Base-by-base conservation (phyloP, 2,888 invertebrate species). In the Cerastis rubricosa region DNA sequence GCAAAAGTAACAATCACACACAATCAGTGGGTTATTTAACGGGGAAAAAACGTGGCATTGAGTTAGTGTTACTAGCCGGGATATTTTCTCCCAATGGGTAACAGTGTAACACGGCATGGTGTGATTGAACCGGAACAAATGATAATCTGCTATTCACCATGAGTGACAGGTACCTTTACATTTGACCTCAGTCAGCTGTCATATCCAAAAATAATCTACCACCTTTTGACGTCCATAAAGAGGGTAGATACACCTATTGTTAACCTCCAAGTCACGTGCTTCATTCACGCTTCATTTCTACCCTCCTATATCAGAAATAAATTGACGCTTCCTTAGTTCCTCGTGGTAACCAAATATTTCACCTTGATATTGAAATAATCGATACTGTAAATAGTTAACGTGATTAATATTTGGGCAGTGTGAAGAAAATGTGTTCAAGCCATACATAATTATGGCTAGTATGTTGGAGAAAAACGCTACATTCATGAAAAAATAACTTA, bases 321-420 rank as follows among this genome's bases (percentile, higher is more conserved):
- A 72, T 70, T 64, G 54, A 71, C 22, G 64, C 47, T 65, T 80
- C 63, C 22, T 51, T 72, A 59, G 66, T 66, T 57, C 29, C 47
- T 40, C n/a, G 0, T 63, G 7, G 29, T 63, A 11, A n/a, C 49
- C n/a, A 64, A 61, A 66, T 57, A 74, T 40, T 63, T 35, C 22
- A 64, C 76, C 66, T 64, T 81, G 51, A 7, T 70, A 59, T 67
- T 59, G 74, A 17, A 25, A 8, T 25, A 80, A 84, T 84, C 81
- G 63, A 81, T 81, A 73, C 22, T 67, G 2, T 63, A 29, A 67
- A 70, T 72, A 73, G 76, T 65, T 51, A 35, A 81, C 7, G 19
- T 45, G 35, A 25, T 7, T 29, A 5, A 35, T 14, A n/a, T 70
- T 47, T 12, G 19, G 12, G 22, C n/a, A 40, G 29, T 51, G 40